These are phyloP conservation scores for Bucco capensis DNA, from an alignment of 2,113 vertebrate genomes.

Conservation along the genomic window DNA sequence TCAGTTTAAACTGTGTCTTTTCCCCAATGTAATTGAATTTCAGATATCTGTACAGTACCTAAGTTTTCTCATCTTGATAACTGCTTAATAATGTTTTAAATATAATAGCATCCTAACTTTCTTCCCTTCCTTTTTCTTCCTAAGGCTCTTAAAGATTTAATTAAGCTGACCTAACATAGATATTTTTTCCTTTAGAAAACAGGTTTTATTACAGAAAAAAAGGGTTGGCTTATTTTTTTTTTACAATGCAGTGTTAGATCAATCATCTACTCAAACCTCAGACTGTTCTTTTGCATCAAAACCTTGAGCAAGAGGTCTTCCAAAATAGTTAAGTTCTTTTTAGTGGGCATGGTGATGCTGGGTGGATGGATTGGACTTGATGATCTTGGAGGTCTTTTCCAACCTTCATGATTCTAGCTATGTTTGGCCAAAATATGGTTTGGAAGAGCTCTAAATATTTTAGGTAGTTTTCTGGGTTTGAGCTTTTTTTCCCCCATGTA, in stretches of 20 bases:
- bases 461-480: neutral
- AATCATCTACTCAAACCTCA: neutral
- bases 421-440: neutral
- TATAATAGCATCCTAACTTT: neutral
- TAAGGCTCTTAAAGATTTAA: neutral
- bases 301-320: neutral
- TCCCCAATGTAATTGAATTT: constrained; percentile 29
- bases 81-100: neutral
- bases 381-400: too few relatives aligned
- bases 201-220: neutral
- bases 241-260: neutral
- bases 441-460: neutral
- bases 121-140: neutral
- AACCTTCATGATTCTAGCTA: neutral
- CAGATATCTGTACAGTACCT: constrained; percentile 20
- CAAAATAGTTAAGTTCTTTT: neutral
- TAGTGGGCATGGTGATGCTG: too few relatives aligned
- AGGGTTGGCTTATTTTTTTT: neutral
- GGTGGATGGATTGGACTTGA: too few relatives aligned
- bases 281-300: neutral
- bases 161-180: neutral
- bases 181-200: neutral
- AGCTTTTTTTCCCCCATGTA: neutral
- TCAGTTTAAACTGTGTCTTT: constrained; percentile 9
- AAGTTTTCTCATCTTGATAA: constrained; percentile 15